Evolutionary conservation across 1,140 invertebrate species (phyloP), one percentile per base, ranked within the genome.

Genomic region (Heliconius hewitsoni): DNA sequence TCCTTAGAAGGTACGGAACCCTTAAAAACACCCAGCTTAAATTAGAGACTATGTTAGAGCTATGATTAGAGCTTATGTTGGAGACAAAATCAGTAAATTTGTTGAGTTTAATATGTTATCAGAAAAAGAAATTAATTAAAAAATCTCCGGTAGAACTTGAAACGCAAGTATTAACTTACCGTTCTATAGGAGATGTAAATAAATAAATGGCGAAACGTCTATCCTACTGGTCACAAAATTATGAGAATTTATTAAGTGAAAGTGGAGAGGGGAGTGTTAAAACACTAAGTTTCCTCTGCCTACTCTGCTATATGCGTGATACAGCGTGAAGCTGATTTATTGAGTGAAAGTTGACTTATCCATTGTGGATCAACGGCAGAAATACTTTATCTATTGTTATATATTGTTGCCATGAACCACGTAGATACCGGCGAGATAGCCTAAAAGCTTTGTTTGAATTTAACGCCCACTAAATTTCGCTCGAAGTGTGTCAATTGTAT

Each of bases 401-500:
- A 11, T 30, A 66, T 66, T 30, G 11, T 5, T 30, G 60, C 27
- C 60, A 66, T 66, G 30, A 66, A 11, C 60, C 3, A 66, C 23
- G 11, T 57, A n/a, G 8, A 2, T 57, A 57, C n/a, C 8, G 27
- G 23, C 9, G 60, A 66, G 60, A 66, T 66, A 66, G 60, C n/a
- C 27, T 66, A 18, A 66, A 66, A 66, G 60, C 60, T 66, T 66
- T 66, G 60, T 66, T 66, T 66, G 60, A 66, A 66, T 66, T 66
- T 66, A n/a, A 66, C 60, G 27, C 60, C 60, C 60, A 30, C 60
- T 16, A 66, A 66, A n/a, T 66, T 66, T 30, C 23, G 60, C 60
- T 3, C 9, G 27, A 66, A 66, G 23, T 27, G 13, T 66, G 60
- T 30, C 60, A 66, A 66, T 66, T 30, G 60, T 13, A 66, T 27